Evolutionary conservation across 1,140 invertebrate genomes (phyloP).

Genomic region (Eulimnadia texana): DNA sequence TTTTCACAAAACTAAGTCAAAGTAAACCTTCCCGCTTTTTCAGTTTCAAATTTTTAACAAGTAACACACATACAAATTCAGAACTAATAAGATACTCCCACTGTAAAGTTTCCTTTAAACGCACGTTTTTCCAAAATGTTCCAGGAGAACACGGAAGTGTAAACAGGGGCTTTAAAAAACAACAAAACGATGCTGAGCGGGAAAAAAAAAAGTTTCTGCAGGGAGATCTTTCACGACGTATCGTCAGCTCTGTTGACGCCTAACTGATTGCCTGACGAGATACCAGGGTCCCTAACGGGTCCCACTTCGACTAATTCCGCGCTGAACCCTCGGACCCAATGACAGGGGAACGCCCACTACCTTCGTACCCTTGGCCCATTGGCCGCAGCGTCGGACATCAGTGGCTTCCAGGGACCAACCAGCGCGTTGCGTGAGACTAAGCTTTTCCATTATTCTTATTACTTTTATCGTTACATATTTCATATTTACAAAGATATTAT

Average conservation of each 20-base stretch:
- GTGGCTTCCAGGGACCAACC: too few species aligned
- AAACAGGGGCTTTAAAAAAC: not conserved
- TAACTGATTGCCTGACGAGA: not conserved
- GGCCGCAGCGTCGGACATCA: too few species aligned
- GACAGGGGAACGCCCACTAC: not conserved
- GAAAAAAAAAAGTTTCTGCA: not conserved
- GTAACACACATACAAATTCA: not conserved
- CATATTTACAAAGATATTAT: too few species aligned
- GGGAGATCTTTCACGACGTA: not conserved
- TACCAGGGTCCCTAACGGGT: not conserved
- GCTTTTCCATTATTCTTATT: too few species aligned
- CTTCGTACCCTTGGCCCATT: too few species aligned
- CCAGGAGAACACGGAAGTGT: not conserved
- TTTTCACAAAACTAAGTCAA: not conserved
- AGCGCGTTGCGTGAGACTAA: too few species aligned
- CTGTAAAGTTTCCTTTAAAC: not conserved
- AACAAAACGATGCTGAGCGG: too few species aligned
- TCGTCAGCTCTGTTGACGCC: not conserved
- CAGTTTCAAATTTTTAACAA: not conserved
- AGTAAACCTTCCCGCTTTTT: not conserved
- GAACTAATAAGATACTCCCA: not conserved
- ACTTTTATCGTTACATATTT: too few species aligned
- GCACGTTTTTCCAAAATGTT: not conserved
- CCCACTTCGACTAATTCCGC: not conserved
- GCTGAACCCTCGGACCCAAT: too few species aligned